phyloP scores from a whole-genome alignment of 2,888 invertebrate species.

The Brachyopa scutellaris region DNA sequence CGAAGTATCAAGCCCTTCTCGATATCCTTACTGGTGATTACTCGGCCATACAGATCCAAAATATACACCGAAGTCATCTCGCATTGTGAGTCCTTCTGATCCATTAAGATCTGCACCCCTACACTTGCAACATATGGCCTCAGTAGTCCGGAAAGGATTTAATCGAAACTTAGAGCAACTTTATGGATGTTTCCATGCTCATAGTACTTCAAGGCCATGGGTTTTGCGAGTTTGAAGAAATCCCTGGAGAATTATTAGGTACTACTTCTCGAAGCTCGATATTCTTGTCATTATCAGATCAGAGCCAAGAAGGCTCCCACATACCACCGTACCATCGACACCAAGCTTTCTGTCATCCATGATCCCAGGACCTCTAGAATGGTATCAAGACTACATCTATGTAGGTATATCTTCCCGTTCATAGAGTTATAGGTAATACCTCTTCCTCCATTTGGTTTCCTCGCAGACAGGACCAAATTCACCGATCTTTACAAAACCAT shows the following conservation, averaged over 20 bases:
- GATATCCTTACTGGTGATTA: slow-evolving; percentile 90
- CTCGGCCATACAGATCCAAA: slow-evolving; percentile 92
- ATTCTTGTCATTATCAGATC: slow-evolving; percentile 88
- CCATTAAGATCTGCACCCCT: slow-evolving; percentile 89
- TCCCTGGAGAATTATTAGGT: slow-evolving; percentile 89
- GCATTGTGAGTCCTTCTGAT: slow-evolving; percentile 94
- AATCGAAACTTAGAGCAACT: slow-evolving; percentile 88
- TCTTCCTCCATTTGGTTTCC: too few species aligned
- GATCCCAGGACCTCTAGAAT: too few species aligned
- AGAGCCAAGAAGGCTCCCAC: too few species aligned
- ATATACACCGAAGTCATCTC: slow-evolving; percentile 95
- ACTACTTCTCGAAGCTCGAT: slow-evolving; percentile 92
- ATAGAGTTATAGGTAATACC: too few species aligned
- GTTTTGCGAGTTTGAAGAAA: slow-evolving; percentile 89
- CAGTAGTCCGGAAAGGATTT: slow-evolving; percentile 84
- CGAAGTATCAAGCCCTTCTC: slow-evolving; percentile 93
- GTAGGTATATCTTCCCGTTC: too few species aligned
- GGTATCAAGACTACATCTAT: too few species aligned
- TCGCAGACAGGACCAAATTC: too few species aligned
- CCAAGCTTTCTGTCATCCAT: too few species aligned
- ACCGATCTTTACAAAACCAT: too few species aligned
- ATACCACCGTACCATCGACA: too few species aligned
- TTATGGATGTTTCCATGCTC: slow-evolving; percentile 94
- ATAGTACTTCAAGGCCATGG: slow-evolving; percentile 93
- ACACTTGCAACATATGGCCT: slow-evolving; percentile 80